phyloP scores from a whole-genome alignment of 2,113 vertebrate genomes.

The Galbula dea region DNA sequence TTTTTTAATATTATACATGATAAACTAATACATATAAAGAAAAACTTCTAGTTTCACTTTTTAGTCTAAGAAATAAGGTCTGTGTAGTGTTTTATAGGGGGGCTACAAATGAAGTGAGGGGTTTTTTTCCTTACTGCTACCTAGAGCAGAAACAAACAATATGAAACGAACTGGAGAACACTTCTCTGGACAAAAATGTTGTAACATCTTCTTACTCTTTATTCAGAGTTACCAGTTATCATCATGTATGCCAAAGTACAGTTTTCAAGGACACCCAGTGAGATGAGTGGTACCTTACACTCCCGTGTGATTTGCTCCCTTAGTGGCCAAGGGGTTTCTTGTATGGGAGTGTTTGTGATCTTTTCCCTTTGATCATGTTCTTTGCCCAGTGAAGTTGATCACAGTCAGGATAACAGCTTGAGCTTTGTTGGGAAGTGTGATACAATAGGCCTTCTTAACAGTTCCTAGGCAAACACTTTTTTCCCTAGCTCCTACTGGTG shows the following conservation, averaged over 20 bases:
- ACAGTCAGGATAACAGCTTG: background rate
- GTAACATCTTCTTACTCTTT: background rate
- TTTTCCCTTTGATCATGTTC: background rate
- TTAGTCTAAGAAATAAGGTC: background rate
- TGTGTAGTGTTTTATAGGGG: background rate
- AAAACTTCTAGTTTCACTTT: background rate
- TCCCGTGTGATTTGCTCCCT: background rate
- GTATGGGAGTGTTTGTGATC: background rate
- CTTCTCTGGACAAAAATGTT: background rate
- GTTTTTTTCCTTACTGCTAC: background rate
- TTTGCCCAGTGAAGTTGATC: background rate
- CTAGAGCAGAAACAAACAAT: background rate
- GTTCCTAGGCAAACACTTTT: background rate
- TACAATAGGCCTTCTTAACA: background rate
- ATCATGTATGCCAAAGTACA: fast-evolving
- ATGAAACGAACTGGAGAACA: background rate
- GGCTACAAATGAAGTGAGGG: background rate
- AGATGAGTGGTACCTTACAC: background rate
- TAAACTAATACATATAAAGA: background rate
- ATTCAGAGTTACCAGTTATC: background rate
- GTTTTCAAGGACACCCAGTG: background rate
- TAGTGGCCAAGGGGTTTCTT: background rate
- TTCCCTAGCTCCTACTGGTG: background rate
- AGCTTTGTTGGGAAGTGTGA: background rate
- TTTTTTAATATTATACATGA: background rate